These are phyloP conservation scores for Tragelaphus strepsiceros DNA, from an alignment of 2,113 vertebrate species.

Conservation along the genomic window DNA sequence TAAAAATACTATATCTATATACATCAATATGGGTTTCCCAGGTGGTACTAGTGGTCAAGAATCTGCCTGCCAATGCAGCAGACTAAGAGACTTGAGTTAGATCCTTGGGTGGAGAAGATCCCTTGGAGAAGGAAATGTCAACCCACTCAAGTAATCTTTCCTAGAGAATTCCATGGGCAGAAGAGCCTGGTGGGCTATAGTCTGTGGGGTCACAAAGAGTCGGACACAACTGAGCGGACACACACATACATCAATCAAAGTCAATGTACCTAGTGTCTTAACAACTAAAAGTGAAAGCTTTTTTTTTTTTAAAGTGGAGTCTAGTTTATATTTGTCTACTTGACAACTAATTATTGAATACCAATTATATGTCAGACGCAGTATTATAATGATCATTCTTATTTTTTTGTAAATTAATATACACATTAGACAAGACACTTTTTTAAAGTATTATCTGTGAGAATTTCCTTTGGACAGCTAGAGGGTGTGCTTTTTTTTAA, in stretches of 20 bases:
- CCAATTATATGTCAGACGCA: background rate
- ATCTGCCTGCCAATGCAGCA: background rate
- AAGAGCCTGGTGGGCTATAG: background rate
- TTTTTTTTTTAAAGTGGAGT: background rate
- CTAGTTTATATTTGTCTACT: background rate
- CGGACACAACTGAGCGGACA: fast-evolving
- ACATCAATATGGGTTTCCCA: background rate
- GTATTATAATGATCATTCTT: background rate
- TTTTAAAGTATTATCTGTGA: background rate
- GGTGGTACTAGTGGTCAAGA: background rate
- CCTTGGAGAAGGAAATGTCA: background rate
- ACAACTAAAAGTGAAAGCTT: background rate
- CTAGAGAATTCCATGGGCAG: background rate
- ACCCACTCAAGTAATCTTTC: background rate
- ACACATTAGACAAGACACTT: background rate
- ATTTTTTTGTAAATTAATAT: background rate
- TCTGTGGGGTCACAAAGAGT: background rate
- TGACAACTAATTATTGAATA: background rate
- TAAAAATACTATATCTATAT: background rate
- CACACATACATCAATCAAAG: background rate
- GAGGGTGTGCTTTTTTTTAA: no score
- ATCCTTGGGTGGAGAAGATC: background rate
- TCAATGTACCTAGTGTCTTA: background rate
- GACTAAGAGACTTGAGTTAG: background rate
- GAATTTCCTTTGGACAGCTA: background rate